A percentile compares a stretch with the other conserved stretches of the same genome.
Evolutionary conservation across 2,113 vertebrate species (phyloP).

Genomic region (Rousettus leschenaultii): DNA sequence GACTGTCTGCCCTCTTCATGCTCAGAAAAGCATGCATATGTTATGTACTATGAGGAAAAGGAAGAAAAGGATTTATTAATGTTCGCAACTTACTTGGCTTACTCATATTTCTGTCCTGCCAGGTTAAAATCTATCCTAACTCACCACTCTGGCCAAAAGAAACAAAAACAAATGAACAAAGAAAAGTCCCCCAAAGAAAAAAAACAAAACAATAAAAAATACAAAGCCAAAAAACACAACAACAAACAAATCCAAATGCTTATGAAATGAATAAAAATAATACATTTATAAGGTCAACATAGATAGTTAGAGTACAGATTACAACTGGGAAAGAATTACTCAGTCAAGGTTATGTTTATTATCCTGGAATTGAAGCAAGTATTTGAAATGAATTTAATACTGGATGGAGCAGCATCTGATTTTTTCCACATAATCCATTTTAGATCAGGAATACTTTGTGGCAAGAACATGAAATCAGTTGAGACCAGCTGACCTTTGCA

Average conservation of each 20-base stretch:
- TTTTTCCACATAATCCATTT: conserved; percentile 54
- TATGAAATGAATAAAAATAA: conserved; percentile 26
- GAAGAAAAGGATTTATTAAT: background rate
- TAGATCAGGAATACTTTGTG: conserved; percentile 60
- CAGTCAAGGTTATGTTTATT: conserved; percentile 15
- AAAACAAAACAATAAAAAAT: background rate
- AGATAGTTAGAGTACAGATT: background rate
- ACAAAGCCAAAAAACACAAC: too few relatives aligned
- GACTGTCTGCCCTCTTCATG: background rate
- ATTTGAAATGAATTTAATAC: conserved; percentile 60
- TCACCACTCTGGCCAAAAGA: background rate
- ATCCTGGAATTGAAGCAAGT: conserved; percentile 45
- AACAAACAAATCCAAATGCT: background rate
- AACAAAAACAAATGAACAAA: background rate
- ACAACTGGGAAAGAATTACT: background rate
- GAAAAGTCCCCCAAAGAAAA: background rate
- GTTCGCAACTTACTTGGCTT: background rate
- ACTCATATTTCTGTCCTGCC: background rate
- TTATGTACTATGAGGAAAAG: background rate
- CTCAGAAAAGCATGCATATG: background rate
- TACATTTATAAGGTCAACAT: background rate
- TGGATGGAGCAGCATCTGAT: conserved; percentile 19
- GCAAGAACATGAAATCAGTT: conserved; percentile 52
- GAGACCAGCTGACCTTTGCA: conserved; percentile 65
- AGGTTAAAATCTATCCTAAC: background rate